Base-by-base conservation (phyloP, 1,140 invertebrate genomes). In the Platorchestia sp. region DNA sequence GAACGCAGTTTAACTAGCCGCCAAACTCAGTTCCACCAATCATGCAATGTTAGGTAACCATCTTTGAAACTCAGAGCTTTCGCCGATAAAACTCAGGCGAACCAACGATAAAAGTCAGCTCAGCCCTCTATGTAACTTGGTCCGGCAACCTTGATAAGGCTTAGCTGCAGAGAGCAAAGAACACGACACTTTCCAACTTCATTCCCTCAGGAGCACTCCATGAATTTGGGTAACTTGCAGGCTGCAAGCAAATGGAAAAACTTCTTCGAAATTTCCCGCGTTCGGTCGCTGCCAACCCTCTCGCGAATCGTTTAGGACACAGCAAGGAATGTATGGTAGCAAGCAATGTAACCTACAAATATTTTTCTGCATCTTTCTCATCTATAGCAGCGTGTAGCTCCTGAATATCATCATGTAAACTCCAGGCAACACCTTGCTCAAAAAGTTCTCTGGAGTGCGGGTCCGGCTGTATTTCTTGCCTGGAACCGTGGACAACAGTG, bases 161-260 rank as follows among this genome's bases (percentile, higher is more conserved):
- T 89, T 89, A 89, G 87, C 3, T 42, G 36, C 36, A 42, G 87
- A 3, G 43, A 89, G 41, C 43, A 44, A 41, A 44, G 87, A 89
- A 89, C 87, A 89, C 87, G 87, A 89, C 41, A 89, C 41, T 44
- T 44, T 89, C 87, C 87, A 89, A 89, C 87, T 89, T 89, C 87
- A 89, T 89, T 89, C 87, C 87, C 87, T 89, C 10, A 42, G 42
- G 87, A 89, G 87, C 87, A 89, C 87, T 89, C 43, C 87, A 44
- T 89, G 87, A 89, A 89, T 89, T 89, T 89, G 87, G 87, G 87
- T 89, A 89, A 89, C 87, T 89, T 89, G 87, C 59, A 44, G 87
- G 22, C 87, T 89, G 87, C 5, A 89, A 44, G 87, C n/a, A 89
- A 89, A 89, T 89, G 87, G 87, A 89, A 89, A 89, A 89, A 89